Conservation (phyloP, 2,888 invertebrate species). For the Melanophora roralis region DNA sequence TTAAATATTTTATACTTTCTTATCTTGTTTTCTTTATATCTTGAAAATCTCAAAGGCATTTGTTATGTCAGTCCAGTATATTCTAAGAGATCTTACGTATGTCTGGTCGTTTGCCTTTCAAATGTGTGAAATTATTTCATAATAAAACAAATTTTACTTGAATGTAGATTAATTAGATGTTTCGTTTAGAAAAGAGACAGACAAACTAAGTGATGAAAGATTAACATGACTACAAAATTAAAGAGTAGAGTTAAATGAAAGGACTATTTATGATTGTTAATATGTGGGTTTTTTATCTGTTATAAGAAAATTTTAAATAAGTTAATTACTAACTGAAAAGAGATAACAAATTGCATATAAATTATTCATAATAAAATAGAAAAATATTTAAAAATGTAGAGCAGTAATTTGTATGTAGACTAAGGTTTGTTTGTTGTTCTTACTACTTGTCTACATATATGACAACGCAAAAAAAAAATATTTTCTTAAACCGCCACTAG, state of each 20-base stretch:
- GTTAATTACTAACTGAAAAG: too few relatives aligned
- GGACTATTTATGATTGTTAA: background rate
- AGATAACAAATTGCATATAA: too few relatives aligned
- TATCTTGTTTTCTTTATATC: background rate
- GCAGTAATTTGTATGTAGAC: too few relatives aligned
- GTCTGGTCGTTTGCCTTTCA: background rate
- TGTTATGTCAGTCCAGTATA: background rate
- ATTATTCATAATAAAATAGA: too few relatives aligned
- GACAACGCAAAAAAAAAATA: too few relatives aligned
- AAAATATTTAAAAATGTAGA: too few relatives aligned
- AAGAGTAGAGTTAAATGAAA: background rate
- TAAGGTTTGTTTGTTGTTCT: too few relatives aligned
- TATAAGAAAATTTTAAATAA: too few relatives aligned
- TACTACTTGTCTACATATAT: too few relatives aligned
- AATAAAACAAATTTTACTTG: constrained; percentile 41
- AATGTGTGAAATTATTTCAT: constrained; percentile 54
- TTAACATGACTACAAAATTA: constrained; percentile 22
- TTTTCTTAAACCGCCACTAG: too few relatives aligned
- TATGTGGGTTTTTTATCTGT: too few relatives aligned
- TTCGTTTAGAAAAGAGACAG: background rate
- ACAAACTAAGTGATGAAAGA: constrained; percentile 23
- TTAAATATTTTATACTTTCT: constrained; percentile 31
- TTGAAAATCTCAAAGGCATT: constrained; percentile 8
- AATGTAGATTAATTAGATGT: constrained; percentile 33
- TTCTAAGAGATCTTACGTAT: too few relatives aligned